phyloP scores from a whole-genome alignment of 1,140 invertebrate genomes.

The Oedothorax gibbosus region DNA sequence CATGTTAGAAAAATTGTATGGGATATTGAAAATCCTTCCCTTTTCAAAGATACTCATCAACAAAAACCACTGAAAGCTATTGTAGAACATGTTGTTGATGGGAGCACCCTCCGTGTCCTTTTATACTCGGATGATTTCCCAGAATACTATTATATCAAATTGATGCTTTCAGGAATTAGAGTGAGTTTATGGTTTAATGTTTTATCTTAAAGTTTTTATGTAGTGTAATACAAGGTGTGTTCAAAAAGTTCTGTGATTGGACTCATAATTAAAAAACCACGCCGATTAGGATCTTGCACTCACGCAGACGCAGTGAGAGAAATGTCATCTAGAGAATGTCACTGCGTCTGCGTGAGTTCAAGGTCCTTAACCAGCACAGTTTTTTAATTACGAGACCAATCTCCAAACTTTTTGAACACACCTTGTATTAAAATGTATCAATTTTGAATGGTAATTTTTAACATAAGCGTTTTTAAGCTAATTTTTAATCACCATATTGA shows the following conservation, averaged over 20 bases:
- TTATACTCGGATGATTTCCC: slow-evolving; percentile 76
- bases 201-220: not conserved
- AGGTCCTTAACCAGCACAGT: no score
- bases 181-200: slow-evolving; percentile 69
- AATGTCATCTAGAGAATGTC: no score
- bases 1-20: slow-evolving; percentile 90
- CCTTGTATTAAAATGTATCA: not conserved
- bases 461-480: not conserved
- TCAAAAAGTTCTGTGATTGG: not conserved
- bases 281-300: no score
- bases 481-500: not conserved
- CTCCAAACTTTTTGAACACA: no score
- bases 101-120: slow-evolving; percentile 91
- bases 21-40: slow-evolving; percentile 83
- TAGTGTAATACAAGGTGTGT: not conserved
- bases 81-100: slow-evolving; percentile 96
- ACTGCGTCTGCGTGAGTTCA: no score
- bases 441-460: not conserved
- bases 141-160: slow-evolving; percentile 81
- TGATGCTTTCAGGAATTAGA: slow-evolving; percentile 94
- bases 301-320: no score
- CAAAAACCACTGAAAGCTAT: slow-evolving; percentile 82
- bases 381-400: no score
- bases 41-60: slow-evolving; percentile 83
- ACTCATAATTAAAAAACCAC: no score